A percentile compares a stretch with the other conserved stretches of the same genome.
Conservation (phyloP, 2,888 invertebrate genomes). For the Pristionchus mayeri region DNA sequence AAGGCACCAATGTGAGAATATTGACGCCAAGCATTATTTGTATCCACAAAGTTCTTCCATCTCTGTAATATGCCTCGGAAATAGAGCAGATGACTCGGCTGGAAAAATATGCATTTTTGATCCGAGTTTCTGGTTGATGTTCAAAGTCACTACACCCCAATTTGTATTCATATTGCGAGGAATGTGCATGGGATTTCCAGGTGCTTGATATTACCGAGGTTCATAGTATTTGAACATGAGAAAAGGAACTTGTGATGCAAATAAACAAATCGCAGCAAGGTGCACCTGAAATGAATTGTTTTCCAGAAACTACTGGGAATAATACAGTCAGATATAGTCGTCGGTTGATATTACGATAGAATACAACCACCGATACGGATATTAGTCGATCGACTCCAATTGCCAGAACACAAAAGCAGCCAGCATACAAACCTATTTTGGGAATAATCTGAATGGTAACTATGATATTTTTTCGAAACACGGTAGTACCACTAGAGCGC, state of each 20-base stretch:
- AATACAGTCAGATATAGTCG: neutral
- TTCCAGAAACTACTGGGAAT: no score
- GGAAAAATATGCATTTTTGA: no score
- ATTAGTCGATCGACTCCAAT: neutral
- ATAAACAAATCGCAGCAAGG: neutral
- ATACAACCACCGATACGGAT: neutral
- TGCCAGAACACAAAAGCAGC: neutral
- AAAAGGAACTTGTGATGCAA: neutral
- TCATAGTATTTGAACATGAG: neutral
- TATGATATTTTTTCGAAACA: no score
- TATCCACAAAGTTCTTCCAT: no score
- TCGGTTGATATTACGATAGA: neutral
- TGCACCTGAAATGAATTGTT: neutral
- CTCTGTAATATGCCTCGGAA: no score
- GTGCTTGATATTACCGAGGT: neutral
- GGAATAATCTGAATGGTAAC: neutral
- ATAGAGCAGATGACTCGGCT: no score
- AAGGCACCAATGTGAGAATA: no score
- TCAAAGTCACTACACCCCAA: no score
- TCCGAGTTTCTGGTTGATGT: no score
- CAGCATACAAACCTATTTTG: neutral
- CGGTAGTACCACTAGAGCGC: neutral
- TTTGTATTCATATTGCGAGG: no score
- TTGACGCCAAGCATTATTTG: no score
- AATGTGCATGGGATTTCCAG: no score